Base-by-base conservation (phyloP, 1,140 invertebrate species). In the Leptinotarsa texana region DNA sequence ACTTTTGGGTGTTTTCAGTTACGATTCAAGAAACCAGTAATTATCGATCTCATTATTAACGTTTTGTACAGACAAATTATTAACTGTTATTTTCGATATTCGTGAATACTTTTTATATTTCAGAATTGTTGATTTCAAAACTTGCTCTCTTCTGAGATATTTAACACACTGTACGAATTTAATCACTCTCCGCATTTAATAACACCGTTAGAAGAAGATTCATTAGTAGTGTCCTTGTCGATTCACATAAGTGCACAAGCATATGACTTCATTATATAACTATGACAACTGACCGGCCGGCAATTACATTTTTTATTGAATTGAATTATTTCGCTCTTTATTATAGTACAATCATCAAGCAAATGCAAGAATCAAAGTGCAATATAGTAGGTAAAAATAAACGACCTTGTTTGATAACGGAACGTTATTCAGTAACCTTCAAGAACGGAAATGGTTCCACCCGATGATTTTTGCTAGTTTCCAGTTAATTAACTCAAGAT, bases 381-480 rank as follows among this genome's bases (percentile, higher is more conserved):
- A 57, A 15, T 57, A n/a, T 57, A 8, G 51, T 57, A 57, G 15
- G 51, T 57, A 15, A 57, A 57, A 57, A 57, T 57, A 57, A 57
- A 49, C 75, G 75, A 68, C 75, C 75, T 76, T 69, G 51, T 76
- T 24, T 57, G 57, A 67, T 75, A 76, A 76, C 75, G 75, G 75
- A 73, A 24, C 47, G 57, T 67, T 13, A 68, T 42, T 47, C 42
- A 49, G 27, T 63, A 76, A 73, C 75, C 75, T 76, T 76, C 70
- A 76, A 33, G 75, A 73, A 73, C 70, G 75, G 75, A 76, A 67
- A 62, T 67, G 62, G 75, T 76, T 73, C 72, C 71, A 69, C 63
- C 63, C n/a, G 33, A 73, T 76, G 72, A 62, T 72, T 76, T 70
- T 73, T 57, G 63, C 66, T 76, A 63, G 57, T 57, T 57, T 57